Evolutionary conservation across 2,888 invertebrate species (phyloP).

Genomic region (Toxonevra muliebris): DNA sequence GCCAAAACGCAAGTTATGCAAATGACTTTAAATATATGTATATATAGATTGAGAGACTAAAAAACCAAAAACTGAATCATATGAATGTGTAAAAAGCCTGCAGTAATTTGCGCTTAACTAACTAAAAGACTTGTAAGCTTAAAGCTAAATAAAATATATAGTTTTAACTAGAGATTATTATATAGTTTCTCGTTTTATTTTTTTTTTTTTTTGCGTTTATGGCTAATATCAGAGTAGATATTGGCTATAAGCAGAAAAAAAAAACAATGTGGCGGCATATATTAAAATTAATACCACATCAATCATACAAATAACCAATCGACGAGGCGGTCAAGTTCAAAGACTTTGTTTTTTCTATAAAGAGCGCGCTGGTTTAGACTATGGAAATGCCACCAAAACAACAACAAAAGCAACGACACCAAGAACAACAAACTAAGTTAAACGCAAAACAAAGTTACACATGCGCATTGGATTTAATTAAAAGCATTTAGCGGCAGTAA

Average conservation of each 20-base stretch:
- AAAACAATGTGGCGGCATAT: conserved; percentile 7
- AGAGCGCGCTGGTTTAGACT: conserved; percentile 8
- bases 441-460: conserved; percentile 52
- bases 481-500: conserved; percentile 49
- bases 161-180: conserved; percentile 23
- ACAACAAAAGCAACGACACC: conserved; percentile 1
- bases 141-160: conserved; percentile 27
- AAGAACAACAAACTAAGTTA: conserved; percentile 14
- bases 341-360: conserved; percentile 37
- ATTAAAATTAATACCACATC: conserved; percentile 62
- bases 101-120: conserved; percentile 37
- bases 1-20: conserved; percentile 22
- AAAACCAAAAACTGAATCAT: conserved; percentile 20
- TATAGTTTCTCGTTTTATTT: neutral
- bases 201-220: neutral
- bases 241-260: neutral
- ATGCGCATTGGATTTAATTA: conserved; percentile 60
- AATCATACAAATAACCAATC: conserved; percentile 57
- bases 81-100: conserved; percentile 38
- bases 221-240: neutral
- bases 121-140: conserved; percentile 43
- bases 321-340: conserved; percentile 60
- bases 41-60: neutral
- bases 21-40: conserved; percentile 11
- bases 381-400: conserved; percentile 7